Evolutionary conservation across 2,797 vertebrate species (phyloP).

Genomic region (Sebastes steindachneri): DNA sequence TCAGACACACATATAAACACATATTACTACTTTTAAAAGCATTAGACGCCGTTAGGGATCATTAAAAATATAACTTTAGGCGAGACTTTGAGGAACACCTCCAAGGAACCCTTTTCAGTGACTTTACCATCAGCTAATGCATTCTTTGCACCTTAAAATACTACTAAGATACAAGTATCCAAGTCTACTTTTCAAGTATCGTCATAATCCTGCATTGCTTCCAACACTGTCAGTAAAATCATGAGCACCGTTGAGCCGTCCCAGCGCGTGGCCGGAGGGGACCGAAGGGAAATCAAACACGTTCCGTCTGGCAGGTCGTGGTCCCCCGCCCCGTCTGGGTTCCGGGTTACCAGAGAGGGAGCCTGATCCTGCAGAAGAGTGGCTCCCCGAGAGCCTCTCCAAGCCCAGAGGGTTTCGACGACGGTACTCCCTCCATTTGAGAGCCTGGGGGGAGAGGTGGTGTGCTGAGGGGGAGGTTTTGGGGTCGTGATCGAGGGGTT

Average conservation of each 20-base stretch:
- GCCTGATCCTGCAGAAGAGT: slow-evolving; percentile 39
- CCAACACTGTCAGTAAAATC: slow-evolving; percentile 14
- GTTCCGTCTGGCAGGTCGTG: slow-evolving; percentile 82
- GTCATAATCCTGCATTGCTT: neutral
- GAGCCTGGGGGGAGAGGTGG: slow-evolving; percentile 95
- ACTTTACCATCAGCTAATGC: neutral
- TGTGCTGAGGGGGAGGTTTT: slow-evolving; percentile 82
- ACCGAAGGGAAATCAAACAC: slow-evolving; percentile 91
- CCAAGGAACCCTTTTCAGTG: neutral
- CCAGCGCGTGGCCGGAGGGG: slow-evolving; percentile 76
- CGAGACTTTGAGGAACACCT: neutral
- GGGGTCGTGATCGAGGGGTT: slow-evolving; percentile 17
- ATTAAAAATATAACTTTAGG: neutral
- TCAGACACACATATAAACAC: slow-evolving; percentile 4
- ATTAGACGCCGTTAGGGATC: neutral
- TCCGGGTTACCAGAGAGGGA: slow-evolving; percentile 81
- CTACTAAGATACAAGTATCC: too few species aligned
- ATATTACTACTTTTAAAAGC: neutral
- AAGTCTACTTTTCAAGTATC: neutral
- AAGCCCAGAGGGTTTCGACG: slow-evolving; percentile 92
- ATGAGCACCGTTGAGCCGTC: slow-evolving; percentile 86
- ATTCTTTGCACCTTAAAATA: neutral
- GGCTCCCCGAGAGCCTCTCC: slow-evolving; percentile 75
- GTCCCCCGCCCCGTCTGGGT: slow-evolving; percentile 77
- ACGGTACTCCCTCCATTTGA: slow-evolving; percentile 98